A percentile compares a stretch with the other conserved stretches of the same genome.
Conservation (phyloP, 2,888 invertebrate genomes). For the Drosophila acutilabella region DNA sequence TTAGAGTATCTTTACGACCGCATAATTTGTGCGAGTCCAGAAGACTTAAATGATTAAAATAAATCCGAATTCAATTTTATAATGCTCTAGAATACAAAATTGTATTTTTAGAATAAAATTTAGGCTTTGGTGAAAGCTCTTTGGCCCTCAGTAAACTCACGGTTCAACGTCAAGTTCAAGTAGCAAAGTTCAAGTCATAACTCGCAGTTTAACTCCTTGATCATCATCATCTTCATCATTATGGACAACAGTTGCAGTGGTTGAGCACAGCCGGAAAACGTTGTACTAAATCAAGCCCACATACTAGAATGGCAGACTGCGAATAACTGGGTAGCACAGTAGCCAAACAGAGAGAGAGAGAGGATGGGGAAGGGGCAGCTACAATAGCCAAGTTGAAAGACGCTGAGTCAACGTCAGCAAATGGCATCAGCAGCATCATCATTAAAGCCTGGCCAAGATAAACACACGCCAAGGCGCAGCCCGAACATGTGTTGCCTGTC, state of each 20-base stretch:
- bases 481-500: slow-evolving; percentile 73
- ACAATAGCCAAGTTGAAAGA: slow-evolving; percentile 43
- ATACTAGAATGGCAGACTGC: slow-evolving; percentile 40
- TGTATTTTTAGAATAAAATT: not conserved
- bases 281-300: slow-evolving; percentile 76
- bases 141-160: slow-evolving; percentile 29
- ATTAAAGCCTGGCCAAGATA: slow-evolving; percentile 71
- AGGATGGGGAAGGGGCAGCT: not conserved
- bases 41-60: too few species aligned
- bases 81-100: too few species aligned
- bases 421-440: slow-evolving; percentile 61
- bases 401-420: slow-evolving; percentile 56
- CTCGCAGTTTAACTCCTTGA: slow-evolving; percentile 40
- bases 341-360: slow-evolving; percentile 40
- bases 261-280: slow-evolving; percentile 44
- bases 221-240: slow-evolving; percentile 22
- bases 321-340: slow-evolving; percentile 62
- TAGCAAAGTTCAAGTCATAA: slow-evolving; percentile 59
- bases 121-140: slow-evolving; percentile 11
- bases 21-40: too few species aligned
- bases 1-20: too few species aligned
- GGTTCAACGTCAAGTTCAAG: slow-evolving; percentile 47
- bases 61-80: too few species aligned
- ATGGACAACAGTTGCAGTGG: slow-evolving; percentile 35
- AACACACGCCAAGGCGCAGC: slow-evolving; percentile 72